phyloP scores from a whole-genome alignment of 2,888 invertebrate species.

The Athetis lepigone region DNA sequence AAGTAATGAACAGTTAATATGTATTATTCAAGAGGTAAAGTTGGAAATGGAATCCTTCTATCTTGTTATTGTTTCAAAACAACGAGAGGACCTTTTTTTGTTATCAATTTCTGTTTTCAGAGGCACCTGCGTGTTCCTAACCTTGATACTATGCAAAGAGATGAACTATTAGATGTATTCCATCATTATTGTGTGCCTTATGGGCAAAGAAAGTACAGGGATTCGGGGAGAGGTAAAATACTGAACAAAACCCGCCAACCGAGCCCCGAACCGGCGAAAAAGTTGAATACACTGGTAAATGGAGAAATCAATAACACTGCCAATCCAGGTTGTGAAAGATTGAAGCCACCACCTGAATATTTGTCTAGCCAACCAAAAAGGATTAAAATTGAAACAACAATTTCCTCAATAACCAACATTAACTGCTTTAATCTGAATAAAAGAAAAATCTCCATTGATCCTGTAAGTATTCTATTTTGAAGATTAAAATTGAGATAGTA shows the following conservation, averaged over 20 bases:
- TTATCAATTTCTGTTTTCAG: slow-evolving; percentile 70
- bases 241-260: slow-evolving; percentile 78
- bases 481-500: neutral
- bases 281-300: slow-evolving; percentile 61
- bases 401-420: slow-evolving; percentile 29
- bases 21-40: slow-evolving; percentile 82
- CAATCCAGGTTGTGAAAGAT: slow-evolving; percentile 69
- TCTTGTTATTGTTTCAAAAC: slow-evolving; percentile 33
- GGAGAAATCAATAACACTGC: slow-evolving; percentile 56
- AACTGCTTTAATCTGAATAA: slow-evolving; percentile 69
- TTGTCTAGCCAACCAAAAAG: slow-evolving; percentile 82
- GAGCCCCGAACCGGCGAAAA: slow-evolving; percentile 72
- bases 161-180: slow-evolving; percentile 82
- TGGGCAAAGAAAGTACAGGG: slow-evolving; percentile 84
- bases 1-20: slow-evolving; percentile 80
- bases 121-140: slow-evolving; percentile 79
- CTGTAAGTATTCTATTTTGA: slow-evolving; percentile 70
- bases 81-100: slow-evolving; percentile 23
- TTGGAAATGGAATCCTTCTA: slow-evolving; percentile 4
- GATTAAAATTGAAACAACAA: slow-evolving; percentile 78
- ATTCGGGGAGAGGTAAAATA: slow-evolving; percentile 82
- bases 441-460: slow-evolving; percentile 80
- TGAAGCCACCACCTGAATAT: slow-evolving; percentile 82
- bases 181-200: slow-evolving; percentile 86
- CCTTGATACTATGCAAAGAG: slow-evolving; percentile 76